Base-by-base conservation (phyloP, 2,113 vertebrate genomes). In the Gila orcuttii region DNA sequence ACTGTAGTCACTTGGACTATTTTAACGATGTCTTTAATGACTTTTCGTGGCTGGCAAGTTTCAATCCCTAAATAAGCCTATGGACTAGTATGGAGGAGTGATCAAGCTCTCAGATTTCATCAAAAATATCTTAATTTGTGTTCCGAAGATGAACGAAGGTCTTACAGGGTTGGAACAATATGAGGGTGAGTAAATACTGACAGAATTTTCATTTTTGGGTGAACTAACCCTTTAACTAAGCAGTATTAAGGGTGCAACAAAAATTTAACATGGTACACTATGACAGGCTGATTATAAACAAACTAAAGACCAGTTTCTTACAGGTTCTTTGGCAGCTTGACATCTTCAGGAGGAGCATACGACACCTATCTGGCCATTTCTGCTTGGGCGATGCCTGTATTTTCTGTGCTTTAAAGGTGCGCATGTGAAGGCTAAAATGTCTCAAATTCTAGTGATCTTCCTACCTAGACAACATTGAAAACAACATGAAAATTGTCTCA, bases 271-370 rank as follows among this genome's bases (percentile, higher is more conserved):
- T 39, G 33, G 21, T n/a, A 15, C 13, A 25, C 11, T 42, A 15
- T 66, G 17, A 21, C 1, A 66, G 42, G 39, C 10, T 31, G 17
- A 59, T 19, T 75, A 17, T 62, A 62, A 47, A 47, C 28, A 60
- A 55, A 68, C 57, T 13, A 73, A 13, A 85, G 19, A 64, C 6
- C 13, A 82, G 21, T 57, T 84, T 33, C 85, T 55, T 15, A 23
- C 88, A 99, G 98, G 98, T 99, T 62, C 95, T 99, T 73, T 99
- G 98, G 98, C 98, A 99, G 79, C 93, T 99, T 93, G 98, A 99
- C 89, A 97, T 99, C 92, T 99, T 99, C 90, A 96, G 98, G 83
- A 94, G 98, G 84, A 99, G 98, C 93, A 93, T 99, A 81, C 95
- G 98, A 90, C 96, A 96, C 90, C 95, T 99, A 79, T 97, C 97